Conservation (phyloP, 2,797 vertebrate genomes). For the Epinephelus coioides region DNA sequence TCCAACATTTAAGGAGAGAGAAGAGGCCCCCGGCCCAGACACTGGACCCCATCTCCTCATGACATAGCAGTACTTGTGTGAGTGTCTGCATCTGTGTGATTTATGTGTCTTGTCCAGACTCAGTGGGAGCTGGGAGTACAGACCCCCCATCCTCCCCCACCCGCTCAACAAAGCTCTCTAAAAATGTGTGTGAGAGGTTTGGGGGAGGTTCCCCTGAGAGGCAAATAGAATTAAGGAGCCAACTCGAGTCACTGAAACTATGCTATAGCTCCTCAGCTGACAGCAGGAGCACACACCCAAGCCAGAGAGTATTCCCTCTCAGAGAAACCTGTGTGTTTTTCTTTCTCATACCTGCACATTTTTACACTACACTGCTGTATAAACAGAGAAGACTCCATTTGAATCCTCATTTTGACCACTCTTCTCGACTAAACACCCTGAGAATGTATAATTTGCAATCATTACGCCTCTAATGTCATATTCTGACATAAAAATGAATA, state of each 20-base stretch:
- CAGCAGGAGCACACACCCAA: constrained; percentile 52
- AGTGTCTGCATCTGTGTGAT: constrained; percentile 64
- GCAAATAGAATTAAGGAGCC: constrained; percentile 77
- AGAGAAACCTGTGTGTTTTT: constrained; percentile 25
- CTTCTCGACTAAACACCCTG: constrained; percentile 24
- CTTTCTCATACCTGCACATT: constrained; percentile 42
- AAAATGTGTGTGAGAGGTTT: constrained; percentile 77
- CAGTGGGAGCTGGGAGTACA: constrained; percentile 64
- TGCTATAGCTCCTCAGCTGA: constrained; percentile 64
- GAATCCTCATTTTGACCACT: constrained; percentile 6
- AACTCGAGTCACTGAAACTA: constrained; percentile 68
- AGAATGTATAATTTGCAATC: constrained; percentile 27
- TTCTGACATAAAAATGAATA: constrained; percentile 57
- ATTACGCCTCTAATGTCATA: constrained; percentile 32
- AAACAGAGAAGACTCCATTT: constrained; percentile 18
- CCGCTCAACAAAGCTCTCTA: constrained; percentile 69
- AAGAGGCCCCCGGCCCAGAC: constrained; percentile 67
- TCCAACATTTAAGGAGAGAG: constrained; percentile 43
- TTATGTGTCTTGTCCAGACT: constrained; percentile 81
- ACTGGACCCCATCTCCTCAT: constrained; percentile 62
- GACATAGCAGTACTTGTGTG: constrained; percentile 55
- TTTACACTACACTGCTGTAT: not conserved
- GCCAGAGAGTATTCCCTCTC: constrained; percentile 23
- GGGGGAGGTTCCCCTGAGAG: constrained; percentile 70
- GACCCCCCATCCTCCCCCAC: constrained; percentile 31